Evolutionary conservation across 1,140 invertebrate genomes (phyloP), one percentile per base, ranked within the genome.

Genomic region (Mercenaria mercenaria): DNA sequence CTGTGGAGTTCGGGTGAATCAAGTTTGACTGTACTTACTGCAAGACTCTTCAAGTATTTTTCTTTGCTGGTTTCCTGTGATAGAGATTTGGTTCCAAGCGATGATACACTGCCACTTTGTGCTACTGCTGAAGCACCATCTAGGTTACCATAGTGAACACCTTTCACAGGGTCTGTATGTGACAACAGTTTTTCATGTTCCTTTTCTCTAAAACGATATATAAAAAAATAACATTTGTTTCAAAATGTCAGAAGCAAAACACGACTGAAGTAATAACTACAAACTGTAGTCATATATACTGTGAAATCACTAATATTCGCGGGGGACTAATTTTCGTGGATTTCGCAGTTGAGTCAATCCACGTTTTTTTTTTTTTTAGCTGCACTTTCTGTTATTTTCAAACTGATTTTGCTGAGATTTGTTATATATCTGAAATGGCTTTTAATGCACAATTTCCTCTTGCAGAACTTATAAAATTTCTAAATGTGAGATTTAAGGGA

Each of bases 171-270:
- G 6, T 74, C 83, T 23, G 69, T 29, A n/a, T 76, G 47, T 3
- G 43, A 26, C 15, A 85, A 39, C 18, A 85, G 52, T 59, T 85
- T 85, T 29, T 85, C 83, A 59, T 85, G 64, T 41, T 85, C 83
- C 34, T 85, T 85, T 69, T 85, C 83, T 32, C 83, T 85, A 61
- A 32, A 67, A 69, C 47, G n/a, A 50, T 23, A 69, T 32, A 69
- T 32, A 10, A 13, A 10, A 29, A 13, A n/a, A n/a, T n/a, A n/a
- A n/a, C n/a, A n/a, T n/a, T n/a, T n/a, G n/a, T n/a, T n/a, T n/a
- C n/a, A n/a, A n/a, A n/a, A n/a, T n/a, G n/a, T n/a, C n/a, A n/a
- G n/a, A n/a, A n/a, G n/a, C n/a, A 50, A 41, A 50, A 50, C 11
- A 50, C 15, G 3, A 29, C 32, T 3, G 32, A 69, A 2, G 3